Evolutionary conservation across 2,113 vertebrate genomes (phyloP), one percentile per base, ranked within the genome.

Genomic region (Grammomys surdaster): DNA sequence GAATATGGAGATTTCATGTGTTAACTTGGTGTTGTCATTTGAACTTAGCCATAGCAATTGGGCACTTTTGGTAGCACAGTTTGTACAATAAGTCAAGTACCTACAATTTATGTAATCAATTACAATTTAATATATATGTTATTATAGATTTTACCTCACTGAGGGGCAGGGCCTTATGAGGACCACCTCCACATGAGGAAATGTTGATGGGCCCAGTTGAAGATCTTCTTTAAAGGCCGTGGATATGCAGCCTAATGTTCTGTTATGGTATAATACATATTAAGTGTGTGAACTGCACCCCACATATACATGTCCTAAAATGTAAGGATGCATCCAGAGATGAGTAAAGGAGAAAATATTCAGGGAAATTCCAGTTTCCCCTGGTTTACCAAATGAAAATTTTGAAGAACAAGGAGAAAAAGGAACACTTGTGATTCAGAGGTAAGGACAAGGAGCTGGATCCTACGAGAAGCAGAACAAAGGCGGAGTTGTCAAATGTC

Each of bases 401-500:
- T 80, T 43, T 43, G 85, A 96, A 77, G 43, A 67, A 10, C 43
- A 85, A 93, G 26, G 84, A 56, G 40, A 70, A 80, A 84, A 85
- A 69, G 58, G 43, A 90, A 40, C 19, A 48, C 94, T 88, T 70
- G 28, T 19, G 69, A 76, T 72, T 93, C 89, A 88, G 48, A 88
- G 69, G 24, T 33, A 76, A 70, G 63, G 58, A 20, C 43, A 76
- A 81, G 82, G 40, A 81, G 60, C 69, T 75, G 72, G 33, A 78
- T 46, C 72, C 40, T 80, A 88, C 48, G 75, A 91, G 80, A 96
- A 72, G 43, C 65, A 89, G 96, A 96, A 72, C n/a, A 81, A 92
- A 92, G 82, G n/a, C 54, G 58, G 72, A 87, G 48, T 20, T 93
- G 82, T 69, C 94, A 88, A 90, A 58, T 65, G 73, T 88, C 72